Evolutionary conservation across 2,113 vertebrate species (phyloP).

Genomic region (Strix aluco): DNA sequence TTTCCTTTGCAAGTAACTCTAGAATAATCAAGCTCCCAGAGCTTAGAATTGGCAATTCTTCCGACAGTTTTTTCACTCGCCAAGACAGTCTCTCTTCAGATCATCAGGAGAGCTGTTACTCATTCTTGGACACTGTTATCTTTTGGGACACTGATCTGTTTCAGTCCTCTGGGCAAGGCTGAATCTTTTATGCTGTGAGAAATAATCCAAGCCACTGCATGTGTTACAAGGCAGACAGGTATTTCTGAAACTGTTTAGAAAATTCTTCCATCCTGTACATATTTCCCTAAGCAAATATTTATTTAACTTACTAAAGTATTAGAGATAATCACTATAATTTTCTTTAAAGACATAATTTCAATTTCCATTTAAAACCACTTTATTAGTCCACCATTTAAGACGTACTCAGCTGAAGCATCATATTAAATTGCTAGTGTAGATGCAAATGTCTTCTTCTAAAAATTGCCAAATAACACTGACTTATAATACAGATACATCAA

Average conservation of each 20-base stretch:
- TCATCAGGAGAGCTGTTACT: background rate
- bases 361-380: slow-evolving; percentile 61
- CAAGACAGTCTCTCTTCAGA: background rate
- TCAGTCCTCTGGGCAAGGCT: background rate
- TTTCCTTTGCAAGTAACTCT: background rate
- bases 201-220: background rate
- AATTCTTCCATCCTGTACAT: background rate
- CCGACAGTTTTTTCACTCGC: background rate
- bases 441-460: slow-evolving; percentile 17
- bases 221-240: background rate
- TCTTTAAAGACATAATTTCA: slow-evolving; percentile 40
- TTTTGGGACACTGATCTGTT: background rate
- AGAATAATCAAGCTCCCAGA: background rate
- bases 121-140: background rate
- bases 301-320: slow-evolving; percentile 27
- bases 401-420: slow-evolving; percentile 24
- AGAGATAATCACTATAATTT: slow-evolving; percentile 52
- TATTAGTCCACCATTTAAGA: slow-evolving; percentile 51
- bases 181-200: background rate
- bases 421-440: slow-evolving; percentile 3
- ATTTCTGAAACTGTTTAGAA: background rate
- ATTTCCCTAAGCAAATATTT: slow-evolving; percentile 23
- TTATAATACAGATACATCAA: background rate
- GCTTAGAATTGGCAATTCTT: background rate
- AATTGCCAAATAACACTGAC: background rate